phyloP scores from a whole-genome alignment of 1,140 invertebrate species.

The Heliconius eleuchia region DNA sequence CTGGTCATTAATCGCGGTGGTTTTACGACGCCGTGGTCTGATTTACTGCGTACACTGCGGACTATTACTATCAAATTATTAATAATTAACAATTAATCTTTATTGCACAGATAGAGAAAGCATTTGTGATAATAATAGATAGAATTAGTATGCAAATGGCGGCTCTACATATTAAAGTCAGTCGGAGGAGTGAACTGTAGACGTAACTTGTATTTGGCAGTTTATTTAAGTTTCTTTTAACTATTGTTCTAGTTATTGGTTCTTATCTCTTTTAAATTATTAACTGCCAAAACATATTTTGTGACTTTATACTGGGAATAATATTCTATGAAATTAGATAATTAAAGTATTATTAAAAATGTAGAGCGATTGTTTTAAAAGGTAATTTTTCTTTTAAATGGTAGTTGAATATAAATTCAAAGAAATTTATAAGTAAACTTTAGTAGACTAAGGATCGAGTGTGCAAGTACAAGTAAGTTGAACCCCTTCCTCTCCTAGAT shows the following conservation, averaged over 20 bases:
- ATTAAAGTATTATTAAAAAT: too few relatives aligned
- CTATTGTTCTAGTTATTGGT: background rate
- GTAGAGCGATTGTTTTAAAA: too few relatives aligned
- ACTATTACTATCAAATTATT: conserved; percentile 21
- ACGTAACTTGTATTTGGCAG: background rate
- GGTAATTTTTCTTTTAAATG: too few relatives aligned
- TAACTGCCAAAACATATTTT: background rate
- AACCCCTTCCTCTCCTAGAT: too few relatives aligned
- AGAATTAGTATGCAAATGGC: conserved; percentile 32
- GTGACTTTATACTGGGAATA: too few relatives aligned
- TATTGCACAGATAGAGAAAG: conserved; percentile 29
- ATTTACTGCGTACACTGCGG: conserved; percentile 10
- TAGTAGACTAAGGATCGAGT: too few relatives aligned
- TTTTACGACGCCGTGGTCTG: conserved; percentile 11
- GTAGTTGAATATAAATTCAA: too few relatives aligned
- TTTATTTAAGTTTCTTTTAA: background rate
- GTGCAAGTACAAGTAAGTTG: too few relatives aligned
- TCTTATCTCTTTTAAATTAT: background rate
- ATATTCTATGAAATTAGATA: too few relatives aligned
- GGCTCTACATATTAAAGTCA: conserved; percentile 21
- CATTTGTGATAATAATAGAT: conserved; percentile 22
- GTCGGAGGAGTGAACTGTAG: background rate
- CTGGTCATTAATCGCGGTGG: background rate
- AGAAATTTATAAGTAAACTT: too few relatives aligned
- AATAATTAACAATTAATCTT: conserved; percentile 39